These are phyloP conservation scores for Seladonia tumulorum DNA, from an alignment of 2,888 invertebrate genomes.

Conservation along the genomic window DNA sequence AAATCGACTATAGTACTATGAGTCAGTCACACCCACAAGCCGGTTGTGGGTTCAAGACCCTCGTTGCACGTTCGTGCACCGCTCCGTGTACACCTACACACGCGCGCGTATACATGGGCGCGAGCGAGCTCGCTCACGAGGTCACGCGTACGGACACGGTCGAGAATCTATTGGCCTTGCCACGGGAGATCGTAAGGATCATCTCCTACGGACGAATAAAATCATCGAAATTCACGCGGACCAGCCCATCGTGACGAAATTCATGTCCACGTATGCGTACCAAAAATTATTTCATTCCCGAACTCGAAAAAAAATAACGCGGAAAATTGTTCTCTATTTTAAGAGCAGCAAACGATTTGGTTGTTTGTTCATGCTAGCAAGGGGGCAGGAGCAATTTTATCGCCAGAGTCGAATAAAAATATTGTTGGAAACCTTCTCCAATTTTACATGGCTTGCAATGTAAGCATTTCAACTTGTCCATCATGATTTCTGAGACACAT, in stretches of 20 bases:
- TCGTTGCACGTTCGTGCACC: constrained; percentile 75
- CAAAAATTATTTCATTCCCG: not conserved
- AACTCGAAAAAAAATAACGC: not conserved
- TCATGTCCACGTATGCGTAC: not conserved
- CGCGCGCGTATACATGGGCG: constrained; percentile 11
- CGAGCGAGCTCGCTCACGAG: constrained; percentile 69
- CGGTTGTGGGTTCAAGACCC: constrained; percentile 82
- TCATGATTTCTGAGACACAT: too few relatives aligned
- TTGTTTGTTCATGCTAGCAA: too few relatives aligned
- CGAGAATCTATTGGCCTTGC: constrained; percentile 76
- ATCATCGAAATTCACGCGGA: constrained; percentile 22
- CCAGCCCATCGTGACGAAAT: not conserved
- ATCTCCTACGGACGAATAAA: constrained; percentile 33
- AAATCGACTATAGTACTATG: constrained; percentile 83
- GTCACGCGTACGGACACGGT: constrained; percentile 75
- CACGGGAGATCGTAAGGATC: constrained; percentile 64
- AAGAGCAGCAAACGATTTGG: too few relatives aligned
- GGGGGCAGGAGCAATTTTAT: too few relatives aligned
- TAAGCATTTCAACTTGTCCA: too few relatives aligned
- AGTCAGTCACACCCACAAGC: constrained; percentile 83
- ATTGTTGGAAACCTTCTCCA: too few relatives aligned
- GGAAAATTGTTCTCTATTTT: not conserved
- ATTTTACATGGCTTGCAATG: too few relatives aligned
- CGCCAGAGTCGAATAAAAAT: too few relatives aligned
- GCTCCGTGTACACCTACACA: constrained; percentile 20